Evolutionary conservation across 1,140 invertebrate species (phyloP).

Genomic region (Microplitis demolitor): DNA sequence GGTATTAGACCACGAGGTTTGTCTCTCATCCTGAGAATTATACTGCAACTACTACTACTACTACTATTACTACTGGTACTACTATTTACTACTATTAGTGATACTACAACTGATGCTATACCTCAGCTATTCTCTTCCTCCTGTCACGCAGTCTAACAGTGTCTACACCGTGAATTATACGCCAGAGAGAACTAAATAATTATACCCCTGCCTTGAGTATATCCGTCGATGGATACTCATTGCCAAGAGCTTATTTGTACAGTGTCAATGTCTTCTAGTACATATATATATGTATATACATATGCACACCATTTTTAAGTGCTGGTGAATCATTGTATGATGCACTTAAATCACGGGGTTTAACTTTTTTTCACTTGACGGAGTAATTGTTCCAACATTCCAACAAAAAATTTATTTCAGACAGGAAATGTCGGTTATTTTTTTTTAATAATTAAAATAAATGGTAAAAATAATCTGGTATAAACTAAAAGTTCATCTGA

Average conservation of each 20-base stretch:
- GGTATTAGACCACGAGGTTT: slow-evolving; percentile 20
- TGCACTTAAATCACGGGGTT: too few relatives aligned
- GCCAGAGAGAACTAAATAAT: slow-evolving; percentile 55
- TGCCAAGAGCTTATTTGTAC: slow-evolving; percentile 44
- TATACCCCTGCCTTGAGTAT: slow-evolving; percentile 47
- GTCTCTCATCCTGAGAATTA: slow-evolving; percentile 9
- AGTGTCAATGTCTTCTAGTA: slow-evolving; percentile 31
- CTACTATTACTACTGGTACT: too few relatives aligned
- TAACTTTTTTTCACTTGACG: background rate
- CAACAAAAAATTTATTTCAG: too few relatives aligned
- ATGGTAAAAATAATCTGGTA: too few relatives aligned
- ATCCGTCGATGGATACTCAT: slow-evolving; percentile 30
- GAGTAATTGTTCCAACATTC: too few relatives aligned
- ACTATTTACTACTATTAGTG: too few relatives aligned
- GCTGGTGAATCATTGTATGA: too few relatives aligned
- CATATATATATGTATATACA: background rate
- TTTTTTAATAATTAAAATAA: too few relatives aligned
- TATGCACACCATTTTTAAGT: background rate
- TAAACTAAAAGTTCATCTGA: too few relatives aligned
- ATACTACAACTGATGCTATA: too few relatives aligned
- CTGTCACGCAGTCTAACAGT: slow-evolving; percentile 12
- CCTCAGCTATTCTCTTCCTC: slow-evolving; percentile 8
- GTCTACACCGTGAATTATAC: slow-evolving; percentile 48
- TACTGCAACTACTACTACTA: too few relatives aligned
- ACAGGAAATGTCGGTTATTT: too few relatives aligned